Evolutionary conservation across 2,888 invertebrate genomes (phyloP), one percentile per base, ranked within the genome.

Genomic region (Lucinisca nassula): DNA sequence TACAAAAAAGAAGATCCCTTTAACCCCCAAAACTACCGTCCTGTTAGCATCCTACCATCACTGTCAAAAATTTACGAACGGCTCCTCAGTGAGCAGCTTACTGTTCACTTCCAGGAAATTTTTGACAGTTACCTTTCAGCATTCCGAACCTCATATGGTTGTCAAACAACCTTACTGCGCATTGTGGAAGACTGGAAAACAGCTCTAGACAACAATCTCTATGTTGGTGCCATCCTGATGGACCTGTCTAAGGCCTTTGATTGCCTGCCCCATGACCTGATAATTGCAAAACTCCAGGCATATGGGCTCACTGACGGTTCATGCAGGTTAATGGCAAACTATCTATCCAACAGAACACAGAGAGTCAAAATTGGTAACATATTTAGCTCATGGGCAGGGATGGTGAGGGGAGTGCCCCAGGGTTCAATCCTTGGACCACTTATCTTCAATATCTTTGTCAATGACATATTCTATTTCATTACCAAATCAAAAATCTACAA

Each of bases 1-100:
- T 83, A 37, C 73, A 83, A 83, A 58, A 83, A 83, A 58, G 78
- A 82, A 35, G 76, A 83, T 32, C 76, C 67, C 30, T 82, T 76
- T 30, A 21, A n/a, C 37, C 77, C 37, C 35, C 51, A 78, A 83
- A 73, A 84, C 27, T 84, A 79, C 32, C 77, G 77, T 30, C 77
- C 82, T 72, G 77, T 82, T 10, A 82, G 82, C 67, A 82, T 77
- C 32, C 49, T 84, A 0, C 49, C 58, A 6, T 30, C 61, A 17
- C 32, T 45, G 14, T 79, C 82, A 14, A 83, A 78, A 74, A 21
- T 73, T 17, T 84, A 58, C 61, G 78, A 79, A 73, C 14, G 38
- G 45, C 32, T 51, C n/a, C 24, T 83, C 21, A 61, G 73, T 73
- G 32, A 78, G 17, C 83, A 83, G 37, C 72, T 82, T 14, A 24